Evolutionary conservation across 1,140 invertebrate genomes (phyloP).

Genomic region (Anagrus nilaparvatae): DNA sequence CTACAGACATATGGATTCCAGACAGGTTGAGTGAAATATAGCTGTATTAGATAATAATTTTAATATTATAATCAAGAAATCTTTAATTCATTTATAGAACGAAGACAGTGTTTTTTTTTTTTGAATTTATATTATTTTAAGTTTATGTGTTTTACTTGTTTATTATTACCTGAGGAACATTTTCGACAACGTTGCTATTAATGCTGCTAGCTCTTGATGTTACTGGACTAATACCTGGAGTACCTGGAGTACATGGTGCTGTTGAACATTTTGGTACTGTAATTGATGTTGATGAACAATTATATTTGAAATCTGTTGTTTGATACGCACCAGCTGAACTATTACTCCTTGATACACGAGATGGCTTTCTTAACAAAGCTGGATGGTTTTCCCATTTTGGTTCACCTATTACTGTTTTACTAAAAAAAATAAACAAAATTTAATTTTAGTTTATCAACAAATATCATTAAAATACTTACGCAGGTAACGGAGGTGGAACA

Average conservation of each 20-base stretch:
- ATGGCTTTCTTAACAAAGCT: slow-evolving; percentile 29
- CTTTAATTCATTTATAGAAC: too few relatives aligned
- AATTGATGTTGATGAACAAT: slow-evolving; percentile 28
- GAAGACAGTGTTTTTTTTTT: too few relatives aligned
- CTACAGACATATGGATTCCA: slow-evolving; percentile 36
- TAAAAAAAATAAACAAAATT: slow-evolving; percentile 16
- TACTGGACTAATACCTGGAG: slow-evolving; percentile 36
- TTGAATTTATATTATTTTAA: slow-evolving; percentile 2
- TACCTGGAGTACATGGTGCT: slow-evolving; percentile 35
- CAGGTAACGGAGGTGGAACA: slow-evolving; percentile 27
- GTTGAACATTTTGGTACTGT: slow-evolving; percentile 34
- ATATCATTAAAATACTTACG: slow-evolving; percentile 24
- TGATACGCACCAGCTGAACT: slow-evolving; percentile 36
- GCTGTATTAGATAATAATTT: slow-evolving; percentile 22
- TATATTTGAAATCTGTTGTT: slow-evolving; percentile 35
- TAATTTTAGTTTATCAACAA: slow-evolving; percentile 4
- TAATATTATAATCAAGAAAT: too few relatives aligned
- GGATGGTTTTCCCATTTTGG: slow-evolving; percentile 41
- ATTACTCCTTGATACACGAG: slow-evolving; percentile 35
- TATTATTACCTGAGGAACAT: slow-evolving; percentile 34
- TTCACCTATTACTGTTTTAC: slow-evolving; percentile 30
- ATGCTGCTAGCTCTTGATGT: slow-evolving; percentile 33
- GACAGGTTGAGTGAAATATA: too few relatives aligned
- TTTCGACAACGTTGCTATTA: slow-evolving; percentile 33
- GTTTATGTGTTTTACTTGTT: not conserved